These are phyloP conservation scores for Archaeoteleia sp. DNA, from an alignment of 2,888 invertebrate genomes.

Conservation along the genomic window DNA sequence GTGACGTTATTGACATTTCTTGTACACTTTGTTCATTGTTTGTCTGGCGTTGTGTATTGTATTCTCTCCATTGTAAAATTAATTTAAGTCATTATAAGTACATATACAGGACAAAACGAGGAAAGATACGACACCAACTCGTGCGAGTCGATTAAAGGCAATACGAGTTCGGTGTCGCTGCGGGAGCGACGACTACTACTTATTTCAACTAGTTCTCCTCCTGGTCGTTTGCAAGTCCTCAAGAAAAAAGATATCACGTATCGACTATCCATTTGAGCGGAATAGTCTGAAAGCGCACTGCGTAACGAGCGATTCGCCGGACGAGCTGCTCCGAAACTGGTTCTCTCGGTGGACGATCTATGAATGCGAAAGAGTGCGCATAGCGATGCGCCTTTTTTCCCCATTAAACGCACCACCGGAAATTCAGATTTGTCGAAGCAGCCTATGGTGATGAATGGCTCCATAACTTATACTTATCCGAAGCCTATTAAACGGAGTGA, in stretches of 20 bases:
- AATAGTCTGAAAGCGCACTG: conserved; percentile 32
- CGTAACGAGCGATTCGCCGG: conserved; percentile 43
- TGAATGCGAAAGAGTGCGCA: conserved; percentile 28
- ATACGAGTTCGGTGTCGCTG: conserved; percentile 10
- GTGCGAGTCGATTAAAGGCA: conserved; percentile 25
- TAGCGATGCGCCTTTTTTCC: conserved; percentile 37
- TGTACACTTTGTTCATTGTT: no score
- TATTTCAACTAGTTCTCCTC: conserved; percentile 14
- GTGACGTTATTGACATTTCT: no score
- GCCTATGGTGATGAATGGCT: conserved; percentile 23
- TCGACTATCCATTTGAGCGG: conserved; percentile 31
- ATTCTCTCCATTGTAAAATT: conserved; percentile 5
- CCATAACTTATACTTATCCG: conserved; percentile 30
- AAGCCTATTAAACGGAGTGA: conserved; percentile 25
- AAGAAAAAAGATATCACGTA: conserved; percentile 23
- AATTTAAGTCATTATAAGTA: conserved; percentile 12
- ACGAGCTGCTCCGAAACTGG: conserved; percentile 44
- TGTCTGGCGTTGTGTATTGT: not conserved
- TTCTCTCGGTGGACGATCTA: conserved; percentile 39
- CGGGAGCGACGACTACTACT: conserved; percentile 4
- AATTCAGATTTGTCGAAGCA: conserved; percentile 41
- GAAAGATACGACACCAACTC: conserved; percentile 22
- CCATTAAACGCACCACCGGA: conserved; percentile 43
- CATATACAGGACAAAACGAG: not conserved
- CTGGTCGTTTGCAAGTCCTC: conserved; percentile 3